Evolutionary conservation across 1,140 invertebrate genomes (phyloP).

Genomic region (Radopholus similis): DNA sequence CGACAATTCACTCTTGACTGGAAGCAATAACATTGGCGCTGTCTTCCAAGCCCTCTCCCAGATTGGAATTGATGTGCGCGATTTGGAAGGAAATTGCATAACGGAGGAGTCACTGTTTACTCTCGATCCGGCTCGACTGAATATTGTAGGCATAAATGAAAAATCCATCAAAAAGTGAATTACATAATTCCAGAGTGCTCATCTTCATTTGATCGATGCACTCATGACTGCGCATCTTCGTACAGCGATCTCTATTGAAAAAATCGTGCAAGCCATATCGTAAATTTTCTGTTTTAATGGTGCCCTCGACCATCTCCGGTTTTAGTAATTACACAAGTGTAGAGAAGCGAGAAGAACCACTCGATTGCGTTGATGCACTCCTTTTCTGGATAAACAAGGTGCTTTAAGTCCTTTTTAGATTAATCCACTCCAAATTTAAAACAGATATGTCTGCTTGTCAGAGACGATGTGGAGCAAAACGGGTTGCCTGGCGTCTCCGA

Average conservation of each 20-base stretch:
- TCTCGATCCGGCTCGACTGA: constrained; percentile 88
- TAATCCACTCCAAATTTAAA: background rate
- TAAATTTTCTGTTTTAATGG: constrained; percentile 45
- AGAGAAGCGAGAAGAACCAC: constrained; percentile 65
- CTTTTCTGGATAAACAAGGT: constrained; percentile 63
- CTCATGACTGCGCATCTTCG: constrained; percentile 90
- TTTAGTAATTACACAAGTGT: constrained; percentile 60
- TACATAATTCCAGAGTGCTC: constrained; percentile 73
- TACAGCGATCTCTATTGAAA: constrained; percentile 83
- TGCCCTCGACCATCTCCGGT: background rate
- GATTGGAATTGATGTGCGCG: constrained; percentile 81
- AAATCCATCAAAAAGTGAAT: constrained; percentile 15
- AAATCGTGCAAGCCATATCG: constrained; percentile 76
- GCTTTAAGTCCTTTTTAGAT: background rate
- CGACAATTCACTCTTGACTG: constrained; percentile 87
- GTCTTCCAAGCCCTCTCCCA: constrained; percentile 76
- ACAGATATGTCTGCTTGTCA: constrained; percentile 51
- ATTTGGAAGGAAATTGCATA: constrained; percentile 77
- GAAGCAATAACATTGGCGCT: constrained; percentile 78
- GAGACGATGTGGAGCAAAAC: constrained; percentile 55
- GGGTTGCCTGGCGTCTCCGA: constrained; percentile 4
- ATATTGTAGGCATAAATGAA: constrained; percentile 72
- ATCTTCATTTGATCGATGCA: constrained; percentile 92
- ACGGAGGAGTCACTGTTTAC: constrained; percentile 92
- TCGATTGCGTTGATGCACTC: constrained; percentile 79